Base-by-base conservation (phyloP, 2,797 vertebrate species). In the Crocidura indochinensis region DNA sequence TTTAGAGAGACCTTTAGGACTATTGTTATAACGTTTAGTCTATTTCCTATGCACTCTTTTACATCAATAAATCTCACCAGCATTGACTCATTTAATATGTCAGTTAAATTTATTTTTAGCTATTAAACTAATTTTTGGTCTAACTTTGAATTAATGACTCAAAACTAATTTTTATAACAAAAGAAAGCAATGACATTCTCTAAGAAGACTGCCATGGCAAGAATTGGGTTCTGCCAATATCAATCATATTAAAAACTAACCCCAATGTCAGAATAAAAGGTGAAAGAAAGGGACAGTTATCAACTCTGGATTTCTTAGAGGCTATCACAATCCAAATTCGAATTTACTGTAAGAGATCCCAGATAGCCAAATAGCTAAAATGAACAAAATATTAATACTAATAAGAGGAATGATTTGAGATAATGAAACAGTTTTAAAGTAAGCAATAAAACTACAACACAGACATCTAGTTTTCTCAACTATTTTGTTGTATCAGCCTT, bases 401-500 rank as follows among this genome's bases (percentile, higher is more conserved):
- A 62, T 24, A 87, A 86, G 80, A 71, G 6, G 8, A 92, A 67
- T 44, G 73, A 11, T 68, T 84, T 26, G 83, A 6, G 60, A 56
- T 82, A 46, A 73, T 27, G n/a, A 8, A n/a, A 62, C 64, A 73
- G 90, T 0, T 74, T 60, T 87, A 68, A 88, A 93, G 53, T 76
- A 91, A 17, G 27, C 84, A 91, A 6, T 73, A 92, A 84, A 95
- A 82, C 8, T 20, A 20, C 20, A 71, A 81, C 81, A 22, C 53
- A 84, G 49, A 9, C 38, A 82, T 69, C 31, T 64, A 14, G 22
- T 89, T 92, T 95, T 53, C 85, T 67, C 76, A 91, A 74, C 24
- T 8, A 29, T 87, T 62, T 67, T 29, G 17, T n/a, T n/a, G 6
- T 26, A 64, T 26, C 10, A 12, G 38, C 67, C 77, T 8, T 77